A percentile compares a stretch with the other conserved stretches of the same genome.
phyloP scores from a whole-genome alignment of 53 echinoderm and acorn worm species.

The Apostichopus leukothele region DNA sequence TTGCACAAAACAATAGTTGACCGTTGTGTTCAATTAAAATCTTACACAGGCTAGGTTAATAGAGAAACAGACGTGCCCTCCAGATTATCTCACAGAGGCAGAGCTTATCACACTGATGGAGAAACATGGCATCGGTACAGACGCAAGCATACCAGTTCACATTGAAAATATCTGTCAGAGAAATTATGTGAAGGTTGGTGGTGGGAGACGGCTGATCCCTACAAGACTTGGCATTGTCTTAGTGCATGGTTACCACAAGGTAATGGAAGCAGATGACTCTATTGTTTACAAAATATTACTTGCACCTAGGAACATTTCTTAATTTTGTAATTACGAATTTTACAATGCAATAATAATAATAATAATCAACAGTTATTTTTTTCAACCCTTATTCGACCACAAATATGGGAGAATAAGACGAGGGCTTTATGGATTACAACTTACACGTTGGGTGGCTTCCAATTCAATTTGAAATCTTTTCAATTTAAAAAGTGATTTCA shows the following conservation, averaged over 20 bases:
- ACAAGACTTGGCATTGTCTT: constrained; percentile 92
- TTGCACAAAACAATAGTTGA: too few species aligned
- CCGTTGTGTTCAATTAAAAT: background rate
- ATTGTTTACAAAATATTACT: too few species aligned
- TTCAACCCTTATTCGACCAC: too few species aligned
- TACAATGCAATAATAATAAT: too few species aligned
- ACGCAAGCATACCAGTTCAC: constrained; percentile 98
- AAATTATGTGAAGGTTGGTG: constrained; percentile 88
- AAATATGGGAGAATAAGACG: too few species aligned
- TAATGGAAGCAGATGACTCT: background rate
- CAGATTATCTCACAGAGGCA: constrained; percentile 94
- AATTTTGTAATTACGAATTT: too few species aligned
- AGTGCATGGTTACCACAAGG: constrained; percentile 98
- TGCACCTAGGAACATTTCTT: too few species aligned
- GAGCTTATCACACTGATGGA: constrained; percentile 96
- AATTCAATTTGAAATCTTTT: too few species aligned
- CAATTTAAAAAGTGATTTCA: too few species aligned
- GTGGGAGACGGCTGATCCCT: constrained; percentile 82
- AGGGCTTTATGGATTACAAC: too few species aligned
- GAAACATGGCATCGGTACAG: constrained; percentile 94
- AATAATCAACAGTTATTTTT: too few species aligned
- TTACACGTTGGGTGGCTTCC: too few species aligned
- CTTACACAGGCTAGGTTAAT: constrained; percentile 66
- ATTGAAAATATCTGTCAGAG: constrained; percentile 98
- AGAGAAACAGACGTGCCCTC: constrained; percentile 88